Base-by-base conservation (phyloP, 2,888 invertebrate genomes). In the Oligia strigilis region DNA sequence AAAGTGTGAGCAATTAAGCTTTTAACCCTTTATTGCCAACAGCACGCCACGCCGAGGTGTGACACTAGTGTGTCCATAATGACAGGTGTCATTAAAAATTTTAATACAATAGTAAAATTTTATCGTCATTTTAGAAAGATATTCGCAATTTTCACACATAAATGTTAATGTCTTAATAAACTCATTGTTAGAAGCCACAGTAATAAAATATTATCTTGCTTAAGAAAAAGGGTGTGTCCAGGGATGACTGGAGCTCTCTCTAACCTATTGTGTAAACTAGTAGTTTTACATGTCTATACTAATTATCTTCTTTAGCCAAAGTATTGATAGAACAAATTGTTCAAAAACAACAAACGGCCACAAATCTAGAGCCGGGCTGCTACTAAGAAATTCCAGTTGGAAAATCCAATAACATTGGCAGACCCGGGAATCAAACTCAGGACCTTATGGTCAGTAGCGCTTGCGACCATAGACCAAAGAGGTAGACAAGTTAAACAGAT, bases 1-100 rank as follows among this genome's bases (percentile, higher is more conserved):
- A 87, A 84, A 84, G 87, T 80, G 72, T 87, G 52, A 78, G 60
- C 64, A 85, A 85, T 85, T 85, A 87, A 75, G n/a, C 1, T 75
- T 9, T 43, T 71, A 69, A 71, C 80, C 87, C 87, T 85, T 78
- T 77, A 84, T 83, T 66, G 78, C 67, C 29, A 64, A 78, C 70
- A 65, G 60, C 75, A 80, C 77, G 83, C 75, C 55, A 77, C 58
- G 81, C 75, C 67, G 70, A 72, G 75, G 36, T 75, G 65, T 77
- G 78, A 73, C 77, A 82, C 77, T 67, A 46, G 69, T 76, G 49
- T 66, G 52, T 77, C n/a, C 40, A 43, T 78, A 78, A 67, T 80
- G 75, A 80, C 80, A 67, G 76, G 49, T 72, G 66, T 75, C 75
- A 81, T 86, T 83, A 83, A 29, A 76, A 46, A 71, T 76, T 73